Percentiles rank a stretch among this genome's conserved stretches.
phyloP scores from a whole-genome alignment of 2,888 invertebrate species.

The Caenorhabditis drosophilae region DNA sequence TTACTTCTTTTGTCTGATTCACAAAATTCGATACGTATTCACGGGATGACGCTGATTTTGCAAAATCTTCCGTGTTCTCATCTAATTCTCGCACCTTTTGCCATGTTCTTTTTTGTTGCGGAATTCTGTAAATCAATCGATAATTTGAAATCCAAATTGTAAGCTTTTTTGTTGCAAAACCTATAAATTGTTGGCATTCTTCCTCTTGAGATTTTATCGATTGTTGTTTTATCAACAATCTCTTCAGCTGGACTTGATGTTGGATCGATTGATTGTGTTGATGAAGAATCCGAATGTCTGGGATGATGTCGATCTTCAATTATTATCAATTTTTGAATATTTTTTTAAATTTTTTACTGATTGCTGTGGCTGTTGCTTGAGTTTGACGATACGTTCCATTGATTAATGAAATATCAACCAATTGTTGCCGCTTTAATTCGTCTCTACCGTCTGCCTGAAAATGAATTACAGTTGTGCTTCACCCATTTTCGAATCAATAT shows the following conservation, averaged over 20 bases:
- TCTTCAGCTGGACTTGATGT: slow-evolving; percentile 23
- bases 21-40: slow-evolving; percentile 32
- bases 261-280: slow-evolving; percentile 24
- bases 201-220: no score
- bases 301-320: neutral
- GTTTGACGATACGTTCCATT: slow-evolving; percentile 35
- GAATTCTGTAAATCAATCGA: slow-evolving; percentile 24
- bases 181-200: no score
- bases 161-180: no score
- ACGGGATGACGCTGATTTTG: slow-evolving; percentile 30
- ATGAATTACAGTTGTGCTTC: no score
- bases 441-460: slow-evolving; percentile 36
- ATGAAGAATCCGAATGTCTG: neutral
- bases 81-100: slow-evolving; percentile 31
- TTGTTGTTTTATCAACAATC: neutral
- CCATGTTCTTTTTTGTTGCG: slow-evolving; percentile 28
- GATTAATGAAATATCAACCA: slow-evolving; percentile 37
- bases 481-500: no score
- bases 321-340: neutral
- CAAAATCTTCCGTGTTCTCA: slow-evolving; percentile 17
- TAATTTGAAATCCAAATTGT: no score
- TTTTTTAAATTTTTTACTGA: neutral
- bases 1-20: slow-evolving; percentile 14
- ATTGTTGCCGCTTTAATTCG: slow-evolving; percentile 34
- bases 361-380: slow-evolving; percentile 3